Evolutionary conservation across 37 sponge, comb jelly and placozoan genomes (phyloP).

Genomic region (Cladorhizidae sp.): DNA sequence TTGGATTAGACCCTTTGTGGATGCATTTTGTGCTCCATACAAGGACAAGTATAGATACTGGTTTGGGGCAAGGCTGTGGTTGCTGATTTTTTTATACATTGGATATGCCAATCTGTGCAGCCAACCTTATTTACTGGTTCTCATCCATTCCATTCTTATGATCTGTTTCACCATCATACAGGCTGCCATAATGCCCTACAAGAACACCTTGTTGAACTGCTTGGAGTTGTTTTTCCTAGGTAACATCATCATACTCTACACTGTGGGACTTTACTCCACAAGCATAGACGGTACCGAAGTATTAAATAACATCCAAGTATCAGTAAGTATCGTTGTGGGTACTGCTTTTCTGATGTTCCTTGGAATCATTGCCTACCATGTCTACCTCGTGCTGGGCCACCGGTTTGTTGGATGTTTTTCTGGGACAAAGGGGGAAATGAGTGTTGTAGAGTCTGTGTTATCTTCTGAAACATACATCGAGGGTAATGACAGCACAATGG

Average conservation of each 20-base stretch:
- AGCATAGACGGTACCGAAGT: background rate
- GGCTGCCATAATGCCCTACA: slow-evolving; percentile 17
- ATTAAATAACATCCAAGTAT: background rate
- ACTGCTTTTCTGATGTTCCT: slow-evolving; percentile 1
- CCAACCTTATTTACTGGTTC: background rate
- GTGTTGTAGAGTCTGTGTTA: too few relatives aligned
- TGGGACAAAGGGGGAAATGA: too few relatives aligned
- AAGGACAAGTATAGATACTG: slow-evolving; percentile 46
- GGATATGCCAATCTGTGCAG: background rate
- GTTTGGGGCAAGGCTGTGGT: slow-evolving; percentile 23
- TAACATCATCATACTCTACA: background rate
- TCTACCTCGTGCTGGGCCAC: background rate
- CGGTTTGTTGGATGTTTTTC: too few relatives aligned
- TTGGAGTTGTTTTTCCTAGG: slow-evolving; percentile 21
- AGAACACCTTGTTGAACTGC: background rate
- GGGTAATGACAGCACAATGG: background rate
- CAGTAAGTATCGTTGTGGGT: background rate
- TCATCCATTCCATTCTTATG: background rate
- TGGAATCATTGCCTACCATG: slow-evolving; percentile 12
- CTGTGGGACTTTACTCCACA: background rate
- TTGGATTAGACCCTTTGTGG: slow-evolving; percentile 30
- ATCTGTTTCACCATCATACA: background rate
- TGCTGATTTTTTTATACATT: slow-evolving; percentile 2
- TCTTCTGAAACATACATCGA: too few relatives aligned
- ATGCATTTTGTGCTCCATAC: slow-evolving; percentile 45